Base-by-base conservation (phyloP, 2,797 vertebrate genomes). In the Tragopan temminckii region DNA sequence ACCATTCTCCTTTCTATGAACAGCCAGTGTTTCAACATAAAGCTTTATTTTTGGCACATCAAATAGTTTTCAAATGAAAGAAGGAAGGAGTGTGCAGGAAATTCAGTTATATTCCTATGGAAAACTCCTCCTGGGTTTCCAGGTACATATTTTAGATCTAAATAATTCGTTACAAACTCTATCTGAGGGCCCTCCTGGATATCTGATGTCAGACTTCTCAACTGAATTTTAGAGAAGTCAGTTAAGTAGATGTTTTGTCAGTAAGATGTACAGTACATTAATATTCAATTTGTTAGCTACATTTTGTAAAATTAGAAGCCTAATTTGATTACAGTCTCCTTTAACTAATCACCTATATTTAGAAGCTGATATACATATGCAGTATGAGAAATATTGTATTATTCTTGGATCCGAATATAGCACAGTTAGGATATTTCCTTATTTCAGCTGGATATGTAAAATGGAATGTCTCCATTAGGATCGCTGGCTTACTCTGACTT, bases 81-180 rank as follows among this genome's bases (percentile, higher is more conserved):
- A 70, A 70, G 33, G 24, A 38, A 78, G 61, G 58, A 74, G 3
- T 6, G 4, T 52, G 20, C 6, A 53, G 43, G 23, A 77, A 57
- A 43, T 62, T 2, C 0, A 11, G 1, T 2, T 13, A 42, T 74
- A 80, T 66, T 61, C 8, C 8, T 27, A 13, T 3, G 11, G 33
- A 63, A 43, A 58, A 68, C 4, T 82, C 11, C 11, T 72, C 18
- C 17, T 4, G 0, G 50, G 3, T 80, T 90, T 85, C 64, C 40
- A 80, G 40, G 9, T 38, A 63, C 0, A 0, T 77, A 12, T n/a
- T 43, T n/a, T 21, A 70, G 16, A 46, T 69, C 7, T 53, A 24
- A 55, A 10, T 68, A 58, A 13, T 68, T 46, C 23, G 3, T 29
- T 75, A 16, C 53, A 23, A 53, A 50, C 11, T 79, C 16, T 53